phyloP scores from a whole-genome alignment of 2,113 vertebrate genomes.

The Microcebus ravelobensis region DNA sequence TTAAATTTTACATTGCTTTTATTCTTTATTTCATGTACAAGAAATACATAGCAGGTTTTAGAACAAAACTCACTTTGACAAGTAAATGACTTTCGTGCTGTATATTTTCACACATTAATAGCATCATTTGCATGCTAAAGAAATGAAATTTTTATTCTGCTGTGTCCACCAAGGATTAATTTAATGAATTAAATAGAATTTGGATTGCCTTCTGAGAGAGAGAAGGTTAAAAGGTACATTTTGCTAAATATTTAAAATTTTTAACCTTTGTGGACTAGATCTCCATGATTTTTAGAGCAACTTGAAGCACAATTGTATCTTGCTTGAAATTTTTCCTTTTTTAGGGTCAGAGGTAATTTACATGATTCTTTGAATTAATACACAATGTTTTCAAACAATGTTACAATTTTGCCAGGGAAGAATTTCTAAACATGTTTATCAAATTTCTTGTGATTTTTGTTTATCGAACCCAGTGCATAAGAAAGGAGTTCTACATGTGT shows the following conservation, averaged over 20 bases:
- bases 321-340: conserved; percentile 66
- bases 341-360: conserved; percentile 66
- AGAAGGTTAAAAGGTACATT: conserved; percentile 86
- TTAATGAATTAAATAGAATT: conserved; percentile 83
- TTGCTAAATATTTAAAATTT: conserved; percentile 86
- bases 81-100: conserved; percentile 64
- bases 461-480: background rate
- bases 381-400: conserved; percentile 59
- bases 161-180: conserved; percentile 84
- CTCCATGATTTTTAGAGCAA: conserved; percentile 55
- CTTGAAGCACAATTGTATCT: conserved; percentile 56
- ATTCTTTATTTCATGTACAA: background rate
- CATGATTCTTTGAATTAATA: conserved; percentile 55
- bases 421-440: conserved; percentile 58
- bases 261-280: conserved; percentile 76
- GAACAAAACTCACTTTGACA: conserved; percentile 67
- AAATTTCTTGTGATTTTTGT: conserved; percentile 7
- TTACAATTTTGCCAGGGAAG: conserved; percentile 50
- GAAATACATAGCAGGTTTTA: conserved; percentile 62
- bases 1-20: conserved; percentile 64
- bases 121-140: conserved; percentile 82
- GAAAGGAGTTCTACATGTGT: background rate
- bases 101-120: conserved; percentile 81
- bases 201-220: conserved; percentile 77
- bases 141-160: conserved; percentile 83